Conservation (phyloP, 2,888 invertebrate genomes). For the Schizaphis graminum region DNA sequence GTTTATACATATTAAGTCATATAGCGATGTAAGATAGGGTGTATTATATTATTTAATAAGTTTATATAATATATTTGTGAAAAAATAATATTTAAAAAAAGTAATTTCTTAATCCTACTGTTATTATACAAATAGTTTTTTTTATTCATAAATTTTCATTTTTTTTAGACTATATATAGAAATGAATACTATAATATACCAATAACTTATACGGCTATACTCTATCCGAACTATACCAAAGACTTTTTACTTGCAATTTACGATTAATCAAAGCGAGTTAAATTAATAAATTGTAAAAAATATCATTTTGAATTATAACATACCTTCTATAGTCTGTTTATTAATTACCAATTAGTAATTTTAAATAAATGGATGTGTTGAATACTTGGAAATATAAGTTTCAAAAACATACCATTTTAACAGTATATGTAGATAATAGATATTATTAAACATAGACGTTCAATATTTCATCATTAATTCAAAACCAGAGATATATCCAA, state of each 20-base stretch:
- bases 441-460: not conserved
- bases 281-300: not conserved
- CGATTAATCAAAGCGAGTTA: not conserved
- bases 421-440: not conserved
- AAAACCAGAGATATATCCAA: not conserved
- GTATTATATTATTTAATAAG: conserved; percentile 3
- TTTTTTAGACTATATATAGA: not conserved
- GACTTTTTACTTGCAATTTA: not conserved
- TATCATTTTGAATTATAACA: not conserved
- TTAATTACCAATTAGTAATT: not conserved
- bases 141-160: not conserved
- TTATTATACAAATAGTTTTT: not conserved
- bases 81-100: not conserved
- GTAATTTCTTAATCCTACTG: not conserved
- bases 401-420: not conserved
- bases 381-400: not conserved
- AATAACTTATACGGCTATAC: not conserved
- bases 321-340: not conserved
- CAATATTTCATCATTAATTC: not conserved
- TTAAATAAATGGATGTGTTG: not conserved
- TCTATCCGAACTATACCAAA: not conserved
- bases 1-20: not conserved
- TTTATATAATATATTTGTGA: not conserved
- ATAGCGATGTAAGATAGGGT: not conserved
- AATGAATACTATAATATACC: not conserved